Conservation (phyloP, 2,113 vertebrate genomes). For the Lepus timidus region DNA sequence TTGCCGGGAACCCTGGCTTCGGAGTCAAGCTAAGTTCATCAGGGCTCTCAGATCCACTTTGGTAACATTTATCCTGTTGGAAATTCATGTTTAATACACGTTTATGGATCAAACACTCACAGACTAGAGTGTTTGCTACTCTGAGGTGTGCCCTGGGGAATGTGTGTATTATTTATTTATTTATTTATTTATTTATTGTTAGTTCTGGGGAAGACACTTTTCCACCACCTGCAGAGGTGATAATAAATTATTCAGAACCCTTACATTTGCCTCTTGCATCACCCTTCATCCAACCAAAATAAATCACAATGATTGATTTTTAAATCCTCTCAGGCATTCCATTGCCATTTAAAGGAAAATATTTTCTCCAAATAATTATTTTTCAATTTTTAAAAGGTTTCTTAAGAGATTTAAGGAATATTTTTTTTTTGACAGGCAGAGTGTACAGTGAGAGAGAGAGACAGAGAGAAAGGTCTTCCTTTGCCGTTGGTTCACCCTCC, state of each 20-base stretch:
- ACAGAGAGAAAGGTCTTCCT: no score
- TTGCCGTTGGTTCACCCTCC: no score
- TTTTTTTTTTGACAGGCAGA: not conserved
- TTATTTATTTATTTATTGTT: not conserved
- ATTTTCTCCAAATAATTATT: conserved; percentile 16
- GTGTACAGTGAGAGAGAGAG: no score
- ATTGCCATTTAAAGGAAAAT: not conserved
- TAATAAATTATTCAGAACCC: not conserved
- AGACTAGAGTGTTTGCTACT: not conserved
- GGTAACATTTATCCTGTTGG: not conserved
- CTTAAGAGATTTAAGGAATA: not conserved
- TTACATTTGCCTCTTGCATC: not conserved
- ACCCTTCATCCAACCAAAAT: conserved; percentile 15
- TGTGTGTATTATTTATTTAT: not conserved
- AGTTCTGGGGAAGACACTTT: not conserved
- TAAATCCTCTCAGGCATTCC: not conserved
- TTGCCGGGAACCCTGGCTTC: not conserved
- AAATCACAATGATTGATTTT: conserved; percentile 29
- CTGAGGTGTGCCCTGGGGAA: not conserved
- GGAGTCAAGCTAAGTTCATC: not conserved
- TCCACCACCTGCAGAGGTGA: not conserved
- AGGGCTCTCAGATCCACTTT: not conserved
- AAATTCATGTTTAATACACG: conserved; percentile 7
- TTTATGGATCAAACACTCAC: not conserved
- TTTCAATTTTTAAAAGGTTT: not conserved